Base-by-base conservation (phyloP, 2,797 vertebrate species). In the Fistularia commersonii region DNA sequence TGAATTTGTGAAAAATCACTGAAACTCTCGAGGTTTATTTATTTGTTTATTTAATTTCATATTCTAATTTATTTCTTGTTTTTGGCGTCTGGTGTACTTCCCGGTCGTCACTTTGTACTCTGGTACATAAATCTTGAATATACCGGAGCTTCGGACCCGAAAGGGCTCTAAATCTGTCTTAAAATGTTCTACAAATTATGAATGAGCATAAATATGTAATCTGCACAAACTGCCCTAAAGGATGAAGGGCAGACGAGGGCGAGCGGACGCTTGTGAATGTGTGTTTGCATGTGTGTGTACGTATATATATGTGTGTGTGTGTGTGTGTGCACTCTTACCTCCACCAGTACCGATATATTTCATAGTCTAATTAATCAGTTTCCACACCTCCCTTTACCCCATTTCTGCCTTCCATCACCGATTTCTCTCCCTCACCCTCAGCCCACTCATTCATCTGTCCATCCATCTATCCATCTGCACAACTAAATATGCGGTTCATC, bases 391-490 rank as follows among this genome's bases (percentile, higher is more conserved):
- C 1, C 46, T 35, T 33, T 14, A 47, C 15, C 5, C 41, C 47
- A 48, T 1, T 33, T 12, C 43, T n/a, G n/a, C n/a, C n/a, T 8
- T 60, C 43, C 11, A 31, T 51, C 48, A 51, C 48, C 42, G 49
- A 61, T 61, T n/a, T n/a, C 51, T 13, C 40, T 63, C 31, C 5
- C 8, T 51, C 47, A 8, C 33, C n/a, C 0, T 23, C 1, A 6
- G 23, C 7, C 32, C 10, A n/a, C 4, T 8, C 13, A 35, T n/a
- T 32, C 5, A 5, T 31, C 32, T 3, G 0, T 61, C 63, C 56
- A 58, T 78, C 65, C 45, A 7, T 75, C 61, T 66, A 51, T 70
- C 71, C n/a, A n/a, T n/a, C n/a, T n/a, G n/a, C n/a, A n/a, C n/a
- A n/a, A n/a, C n/a, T n/a, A n/a, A n/a, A n/a, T 74, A 58, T 69